phyloP scores from a whole-genome alignment of 2,888 invertebrate genomes.

The Nemotelus nigrinus region DNA sequence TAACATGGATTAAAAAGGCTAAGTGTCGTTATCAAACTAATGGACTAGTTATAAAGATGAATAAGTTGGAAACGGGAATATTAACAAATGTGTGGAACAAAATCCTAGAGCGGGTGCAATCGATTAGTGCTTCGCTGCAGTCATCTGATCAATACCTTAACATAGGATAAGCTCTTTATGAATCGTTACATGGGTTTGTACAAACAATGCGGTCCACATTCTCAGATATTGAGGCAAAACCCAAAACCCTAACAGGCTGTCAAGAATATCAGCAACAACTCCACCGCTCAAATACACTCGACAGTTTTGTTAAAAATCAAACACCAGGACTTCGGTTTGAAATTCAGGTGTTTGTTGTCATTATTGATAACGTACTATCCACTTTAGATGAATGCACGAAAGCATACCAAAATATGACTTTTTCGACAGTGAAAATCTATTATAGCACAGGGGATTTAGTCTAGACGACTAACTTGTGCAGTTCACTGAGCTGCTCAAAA shows the following conservation, averaged over 20 bases:
- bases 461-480: background rate
- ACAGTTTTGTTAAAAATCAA: background rate
- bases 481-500: slow-evolving; percentile 2
- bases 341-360: slow-evolving; percentile 22
- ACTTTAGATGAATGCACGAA: background rate
- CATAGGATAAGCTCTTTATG: slow-evolving; percentile 9
- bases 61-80: slow-evolving; percentile 20
- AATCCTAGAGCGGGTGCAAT: slow-evolving; percentile 7
- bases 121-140: slow-evolving; percentile 3
- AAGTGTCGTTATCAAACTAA: slow-evolving; percentile 14
- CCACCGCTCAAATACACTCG: background rate
- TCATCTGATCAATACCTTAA: slow-evolving; percentile 7
- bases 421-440: background rate
- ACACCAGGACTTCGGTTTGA: background rate
- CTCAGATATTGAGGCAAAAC: background rate
- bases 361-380: background rate
- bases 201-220: slow-evolving; percentile 19
- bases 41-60: slow-evolving; percentile 11
- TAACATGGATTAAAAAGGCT: slow-evolving; percentile 12
- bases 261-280: slow-evolving; percentile 2
- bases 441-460: background rate
- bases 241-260: background rate
- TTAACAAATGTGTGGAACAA: background rate
- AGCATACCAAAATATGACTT: background rate
- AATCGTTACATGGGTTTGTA: slow-evolving; percentile 1